Evolutionary conservation across 37 sponge, comb jelly and placozoan genomes (phyloP).

Genomic region (Mnemiopsis leidyi): DNA sequence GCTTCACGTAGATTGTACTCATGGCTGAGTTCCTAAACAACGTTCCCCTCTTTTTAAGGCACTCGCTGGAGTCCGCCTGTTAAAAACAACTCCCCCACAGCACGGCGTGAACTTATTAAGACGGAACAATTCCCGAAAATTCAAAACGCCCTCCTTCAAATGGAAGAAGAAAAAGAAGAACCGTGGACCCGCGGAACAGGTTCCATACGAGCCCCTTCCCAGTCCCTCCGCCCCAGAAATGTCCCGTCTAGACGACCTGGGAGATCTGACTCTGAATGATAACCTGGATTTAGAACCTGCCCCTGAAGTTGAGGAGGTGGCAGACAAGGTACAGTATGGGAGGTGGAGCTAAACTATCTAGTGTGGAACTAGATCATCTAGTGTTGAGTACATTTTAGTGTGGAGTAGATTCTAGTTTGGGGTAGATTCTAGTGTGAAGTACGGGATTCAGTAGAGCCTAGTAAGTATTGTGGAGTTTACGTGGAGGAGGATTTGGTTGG

Average conservation of each 20-base stretch:
- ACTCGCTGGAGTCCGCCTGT: neutral
- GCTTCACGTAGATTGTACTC: no score
- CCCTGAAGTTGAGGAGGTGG: neutral
- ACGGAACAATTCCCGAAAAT: conserved; percentile 60
- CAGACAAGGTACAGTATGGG: neutral
- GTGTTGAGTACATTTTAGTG: no score
- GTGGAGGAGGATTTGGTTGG: no score
- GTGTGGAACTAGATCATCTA: no score
- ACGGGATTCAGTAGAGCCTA: no score
- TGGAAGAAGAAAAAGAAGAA: conserved; percentile 47
- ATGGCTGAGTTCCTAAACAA: no score
- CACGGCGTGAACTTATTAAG: conserved; percentile 8
- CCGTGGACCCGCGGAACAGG: neutral
- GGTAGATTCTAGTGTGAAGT: no score
- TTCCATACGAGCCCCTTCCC: neutral
- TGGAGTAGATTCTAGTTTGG: no score
- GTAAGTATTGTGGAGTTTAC: no score
- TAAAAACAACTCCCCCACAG: neutral
- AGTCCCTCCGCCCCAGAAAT: conserved; percentile 37
- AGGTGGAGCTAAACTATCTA: no score
- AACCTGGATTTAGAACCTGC: conserved; percentile 14
- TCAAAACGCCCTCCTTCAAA: conserved; percentile 66
- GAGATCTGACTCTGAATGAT: neutral
- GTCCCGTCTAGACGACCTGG: neutral
- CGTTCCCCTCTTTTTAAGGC: neutral